A percentile compares a stretch with the other conserved stretches of the same genome.
These are phyloP conservation scores for Echinarachnius parma DNA, from an alignment of 53 echinoderm and acorn worm genomes.

Conservation along the genomic window DNA sequence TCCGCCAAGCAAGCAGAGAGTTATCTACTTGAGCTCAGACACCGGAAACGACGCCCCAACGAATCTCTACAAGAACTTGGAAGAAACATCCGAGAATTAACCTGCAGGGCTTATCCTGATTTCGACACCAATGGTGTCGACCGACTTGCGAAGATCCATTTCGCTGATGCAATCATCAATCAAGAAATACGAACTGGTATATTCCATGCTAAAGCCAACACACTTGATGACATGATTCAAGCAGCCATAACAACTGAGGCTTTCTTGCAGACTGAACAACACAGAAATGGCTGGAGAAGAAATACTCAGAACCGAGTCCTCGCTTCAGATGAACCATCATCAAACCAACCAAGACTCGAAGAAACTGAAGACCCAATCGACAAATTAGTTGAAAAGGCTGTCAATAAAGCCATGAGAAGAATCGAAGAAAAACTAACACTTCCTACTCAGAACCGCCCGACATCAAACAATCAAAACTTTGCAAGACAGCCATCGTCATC, in stretches of 20 bases:
- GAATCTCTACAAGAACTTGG: conserved; percentile 34
- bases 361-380: background rate
- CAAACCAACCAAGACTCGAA: background rate
- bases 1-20: conserved; percentile 14
- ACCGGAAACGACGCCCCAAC: background rate
- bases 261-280: background rate
- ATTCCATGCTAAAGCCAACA: conserved; percentile 4
- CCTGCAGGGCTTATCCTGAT: conserved; percentile 8
- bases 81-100: conserved; percentile 16
- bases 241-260: conserved; percentile 19
- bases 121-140: conserved; percentile 8
- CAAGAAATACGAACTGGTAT: conserved; percentile 3
- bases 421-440: too few relatives aligned
- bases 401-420: background rate
- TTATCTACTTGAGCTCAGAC: conserved; percentile 9
- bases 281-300: background rate
- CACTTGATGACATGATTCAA: conserved; percentile 9
- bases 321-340: background rate
- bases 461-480: background rate
- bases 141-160: conserved; percentile 18
- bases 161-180: conserved; percentile 4
- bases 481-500: background rate
- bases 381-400: background rate
- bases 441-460: background rate
- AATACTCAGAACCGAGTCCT: background rate